Evolutionary conservation across 2,113 vertebrate species (phyloP).

Genomic region (Rhizomys pruinosus): DNA sequence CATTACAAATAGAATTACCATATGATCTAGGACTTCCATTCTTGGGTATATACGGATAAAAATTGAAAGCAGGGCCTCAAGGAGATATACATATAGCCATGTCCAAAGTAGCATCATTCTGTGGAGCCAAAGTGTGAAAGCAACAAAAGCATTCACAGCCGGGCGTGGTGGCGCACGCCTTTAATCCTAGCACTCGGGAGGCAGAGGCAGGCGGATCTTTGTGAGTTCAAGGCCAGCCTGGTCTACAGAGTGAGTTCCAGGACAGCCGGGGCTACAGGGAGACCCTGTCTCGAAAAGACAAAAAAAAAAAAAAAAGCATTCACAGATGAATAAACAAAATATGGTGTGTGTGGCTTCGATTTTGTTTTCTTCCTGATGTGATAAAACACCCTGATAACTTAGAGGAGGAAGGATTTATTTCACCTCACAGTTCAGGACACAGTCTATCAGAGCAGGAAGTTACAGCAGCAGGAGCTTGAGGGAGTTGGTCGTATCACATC

Average conservation of each 20-base stretch:
- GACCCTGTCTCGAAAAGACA: too few species aligned
- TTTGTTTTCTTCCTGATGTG: not conserved
- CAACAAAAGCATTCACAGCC: not conserved
- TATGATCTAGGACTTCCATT: not conserved
- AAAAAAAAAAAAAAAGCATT: not conserved
- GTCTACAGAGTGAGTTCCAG: too few species aligned
- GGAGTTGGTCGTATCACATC: not conserved
- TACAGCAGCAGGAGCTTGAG: not conserved
- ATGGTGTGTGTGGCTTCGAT: too few species aligned
- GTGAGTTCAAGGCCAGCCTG: too few species aligned
- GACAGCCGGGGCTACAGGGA: too few species aligned
- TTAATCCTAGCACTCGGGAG: too few species aligned
- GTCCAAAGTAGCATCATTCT: not conserved
- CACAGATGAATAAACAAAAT: not conserved
- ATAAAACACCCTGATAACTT: not conserved
- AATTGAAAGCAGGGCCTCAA: not conserved
- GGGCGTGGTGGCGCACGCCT: too few species aligned
- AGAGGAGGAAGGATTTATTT: not conserved
- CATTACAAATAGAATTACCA: conserved; percentile 30
- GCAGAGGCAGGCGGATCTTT: too few species aligned
- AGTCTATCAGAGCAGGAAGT: not conserved
- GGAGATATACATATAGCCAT: not conserved
- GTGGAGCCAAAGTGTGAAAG: not conserved
- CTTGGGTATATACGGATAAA: not conserved
- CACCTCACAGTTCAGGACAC: not conserved